Conservation (phyloP, 2,113 vertebrate species). For the Aphyosemion australe region DNA sequence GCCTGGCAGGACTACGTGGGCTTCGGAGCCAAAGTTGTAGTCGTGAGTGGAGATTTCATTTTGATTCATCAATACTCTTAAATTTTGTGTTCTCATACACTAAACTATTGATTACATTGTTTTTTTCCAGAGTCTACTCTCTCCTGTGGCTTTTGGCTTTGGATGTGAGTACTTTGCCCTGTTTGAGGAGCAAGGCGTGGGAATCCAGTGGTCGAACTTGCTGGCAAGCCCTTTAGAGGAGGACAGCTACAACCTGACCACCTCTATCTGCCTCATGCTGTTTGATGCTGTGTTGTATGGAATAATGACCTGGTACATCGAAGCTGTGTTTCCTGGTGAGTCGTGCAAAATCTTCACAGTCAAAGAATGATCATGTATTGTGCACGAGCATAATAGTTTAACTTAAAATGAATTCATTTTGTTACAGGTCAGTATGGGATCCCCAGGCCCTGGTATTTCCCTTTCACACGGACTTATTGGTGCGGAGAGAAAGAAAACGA, state of each 20-base stretch:
- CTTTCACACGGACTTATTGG: slow-evolving; percentile 94
- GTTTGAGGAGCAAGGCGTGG: slow-evolving; percentile 95
- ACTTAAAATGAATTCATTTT: slow-evolving; percentile 4
- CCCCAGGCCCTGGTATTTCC: slow-evolving; percentile 96
- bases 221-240: slow-evolving; percentile 90
- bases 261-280: slow-evolving; percentile 90
- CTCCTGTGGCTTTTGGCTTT: slow-evolving; percentile 95
- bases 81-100: background rate
- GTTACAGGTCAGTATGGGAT: slow-evolving; percentile 92
- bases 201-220: slow-evolving; percentile 95
- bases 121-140: slow-evolving; percentile 87
- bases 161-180: slow-evolving; percentile 95
- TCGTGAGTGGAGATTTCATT: slow-evolving; percentile 77
- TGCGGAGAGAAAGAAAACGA: slow-evolving; percentile 86
- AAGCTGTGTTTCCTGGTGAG: slow-evolving; percentile 94
- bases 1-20: slow-evolving; percentile 95
- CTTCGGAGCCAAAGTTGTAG: slow-evolving; percentile 88
- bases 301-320: slow-evolving; percentile 96
- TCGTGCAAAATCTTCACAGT: background rate
- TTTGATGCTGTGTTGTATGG: slow-evolving; percentile 90
- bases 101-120: slow-evolving; percentile 4
- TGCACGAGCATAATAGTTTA: background rate
- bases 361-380: too few species aligned
- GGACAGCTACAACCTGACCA: slow-evolving; percentile 91
- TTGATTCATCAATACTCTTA: background rate